Base-by-base conservation (phyloP, 2,797 vertebrate species). In the Hipposideros larvatus region DNA sequence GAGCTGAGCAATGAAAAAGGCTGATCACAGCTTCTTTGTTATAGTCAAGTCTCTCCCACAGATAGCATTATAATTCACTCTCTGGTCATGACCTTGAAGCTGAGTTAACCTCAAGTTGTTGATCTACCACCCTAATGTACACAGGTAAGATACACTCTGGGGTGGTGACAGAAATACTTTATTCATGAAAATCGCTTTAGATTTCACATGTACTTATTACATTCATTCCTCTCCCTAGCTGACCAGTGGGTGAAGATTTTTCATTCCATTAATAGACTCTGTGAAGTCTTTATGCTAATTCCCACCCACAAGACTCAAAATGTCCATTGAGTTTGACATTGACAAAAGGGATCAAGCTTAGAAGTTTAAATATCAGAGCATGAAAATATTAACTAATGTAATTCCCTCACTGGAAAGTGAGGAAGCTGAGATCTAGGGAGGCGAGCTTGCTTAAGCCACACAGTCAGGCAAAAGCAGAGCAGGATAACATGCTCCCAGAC, bases 81-180 rank as follows among this genome's bases (percentile, higher is more conserved):
- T 37, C 19, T 74, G 26, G 55, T 79, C 18, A 5, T 34, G 61
- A 9, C 34, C 84, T 89, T 51, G 22, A 77, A 43, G 11, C 46
- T 53, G 41, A 65, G 13, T 68, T 93, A 46, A 93, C 19, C 26
- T 91, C 59, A 63, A 73, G 46, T 48, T 34, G 43, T 71, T 21
- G 26, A 84, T 53, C 65, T 88, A 43, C 51, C 24, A 71, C 6
- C 43, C 13, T 18, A 46, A 16, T 46, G 79, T 0, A 78, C 7
- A 48, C 19, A 92, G 41, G 37, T 31, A 89, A 70, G 31, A 41
- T 31, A 8, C 48, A 18, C 7, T 74, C 48, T 84, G 16, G 59
- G 61, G 31, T 7, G 22, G 41, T 65, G 26, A 94, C 3, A 46
- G 61, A 95, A 83, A 84, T 93, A 48, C 79, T 97, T 74, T 21